phyloP scores from a whole-genome alignment of 2,888 invertebrate species.

The Drosophila parthenogenetica region DNA sequence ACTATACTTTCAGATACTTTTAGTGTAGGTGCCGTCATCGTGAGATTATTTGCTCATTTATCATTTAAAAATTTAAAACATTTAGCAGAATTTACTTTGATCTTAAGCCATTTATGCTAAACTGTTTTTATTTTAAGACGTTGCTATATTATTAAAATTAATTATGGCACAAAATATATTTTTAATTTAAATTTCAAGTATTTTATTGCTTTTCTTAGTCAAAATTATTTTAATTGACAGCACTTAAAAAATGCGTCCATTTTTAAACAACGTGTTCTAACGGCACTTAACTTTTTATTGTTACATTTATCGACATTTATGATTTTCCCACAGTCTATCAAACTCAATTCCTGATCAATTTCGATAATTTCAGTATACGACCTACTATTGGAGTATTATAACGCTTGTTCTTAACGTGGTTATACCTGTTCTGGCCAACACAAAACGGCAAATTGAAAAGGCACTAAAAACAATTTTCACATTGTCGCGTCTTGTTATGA shows the following conservation, averaged over 20 bases:
- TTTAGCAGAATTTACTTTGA: background rate
- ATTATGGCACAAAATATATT: too few relatives aligned
- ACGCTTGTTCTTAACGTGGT: conserved; percentile 33
- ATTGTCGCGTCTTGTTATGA: conserved; percentile 71
- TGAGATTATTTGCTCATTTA: conserved; percentile 35
- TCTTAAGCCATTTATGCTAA: background rate
- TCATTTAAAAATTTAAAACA: conserved; percentile 7
- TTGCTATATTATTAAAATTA: background rate
- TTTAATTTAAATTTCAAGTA: too few relatives aligned
- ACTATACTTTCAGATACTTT: background rate
- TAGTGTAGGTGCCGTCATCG: conserved; percentile 50
- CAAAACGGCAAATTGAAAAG: conserved; percentile 48
- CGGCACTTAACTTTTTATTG: background rate
- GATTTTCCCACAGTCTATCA: conserved; percentile 46
- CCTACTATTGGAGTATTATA: conserved; percentile 36
- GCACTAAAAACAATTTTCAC: conserved; percentile 64
- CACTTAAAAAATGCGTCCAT: too few relatives aligned
- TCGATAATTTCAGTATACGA: conserved; percentile 24
- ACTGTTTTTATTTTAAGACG: background rate
- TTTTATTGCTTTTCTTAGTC: too few relatives aligned
- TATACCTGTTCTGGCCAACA: conserved; percentile 36
- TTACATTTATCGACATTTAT: conserved; percentile 1
- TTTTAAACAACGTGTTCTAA: background rate
- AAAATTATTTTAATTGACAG: background rate
- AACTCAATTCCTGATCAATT: conserved; percentile 9